Conservation (phyloP, 2,113 vertebrate species). For the Alces alces region DNA sequence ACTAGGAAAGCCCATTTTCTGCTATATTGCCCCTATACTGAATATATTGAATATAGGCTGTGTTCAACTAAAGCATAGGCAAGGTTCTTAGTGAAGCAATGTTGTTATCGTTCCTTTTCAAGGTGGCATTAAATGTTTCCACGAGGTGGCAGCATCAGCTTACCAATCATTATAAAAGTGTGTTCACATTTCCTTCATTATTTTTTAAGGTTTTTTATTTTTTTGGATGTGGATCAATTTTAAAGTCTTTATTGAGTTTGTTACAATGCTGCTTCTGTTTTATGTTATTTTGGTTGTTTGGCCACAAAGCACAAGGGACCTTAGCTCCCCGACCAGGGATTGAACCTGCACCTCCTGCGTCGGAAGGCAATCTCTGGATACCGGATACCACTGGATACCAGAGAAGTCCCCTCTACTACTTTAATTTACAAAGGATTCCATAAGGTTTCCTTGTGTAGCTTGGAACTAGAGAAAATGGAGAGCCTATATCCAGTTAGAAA, state of each 20-base stretch:
- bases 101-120: not conserved
- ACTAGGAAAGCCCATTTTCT: not conserved
- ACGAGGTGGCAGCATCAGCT: conserved; percentile 13
- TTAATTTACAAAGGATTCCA: not conserved
- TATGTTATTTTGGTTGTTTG: not conserved
- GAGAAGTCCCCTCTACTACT: not conserved
- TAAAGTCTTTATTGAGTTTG: not conserved
- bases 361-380: not conserved
- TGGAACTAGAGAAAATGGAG: not conserved
- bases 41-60: not conserved
- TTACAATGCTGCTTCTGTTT: not conserved
- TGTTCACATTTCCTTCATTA: not conserved
- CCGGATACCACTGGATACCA: not conserved
- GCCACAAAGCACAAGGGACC: not conserved
- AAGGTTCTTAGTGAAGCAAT: accelerated
- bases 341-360: not conserved
- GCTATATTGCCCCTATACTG: not conserved
- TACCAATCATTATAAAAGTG: not conserved
- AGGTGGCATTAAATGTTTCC: accelerated
- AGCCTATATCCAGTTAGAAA: not conserved
- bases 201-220: not conserved
- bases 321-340: not conserved
- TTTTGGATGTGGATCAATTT: not conserved
- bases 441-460: not conserved
- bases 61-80: not conserved